phyloP scores from a whole-genome alignment of 1,140 invertebrate species.

The Popillia japonica region DNA sequence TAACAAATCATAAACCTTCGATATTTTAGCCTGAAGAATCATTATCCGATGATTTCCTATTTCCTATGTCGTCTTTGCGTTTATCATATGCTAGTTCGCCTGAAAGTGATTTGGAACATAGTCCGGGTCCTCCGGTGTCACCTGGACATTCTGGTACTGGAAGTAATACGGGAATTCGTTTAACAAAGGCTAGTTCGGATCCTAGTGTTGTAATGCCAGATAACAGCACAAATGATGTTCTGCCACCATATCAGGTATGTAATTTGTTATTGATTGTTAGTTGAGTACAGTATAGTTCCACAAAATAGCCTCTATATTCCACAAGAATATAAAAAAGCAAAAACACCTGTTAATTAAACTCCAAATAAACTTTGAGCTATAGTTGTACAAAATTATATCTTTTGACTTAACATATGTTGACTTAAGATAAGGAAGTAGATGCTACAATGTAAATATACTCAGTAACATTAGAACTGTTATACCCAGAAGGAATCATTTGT shows the following conservation, averaged over 20 bases:
- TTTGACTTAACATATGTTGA: too few species aligned
- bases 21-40: constrained; percentile 78
- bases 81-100: constrained; percentile 95
- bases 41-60: constrained; percentile 94
- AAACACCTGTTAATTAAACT: too few species aligned
- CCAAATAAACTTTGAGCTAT: too few species aligned
- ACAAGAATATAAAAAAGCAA: too few species aligned
- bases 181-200: constrained; percentile 84
- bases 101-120: constrained; percentile 91
- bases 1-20: constrained; percentile 37
- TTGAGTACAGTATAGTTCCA: too few species aligned
- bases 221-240: constrained; percentile 67
- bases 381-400: too few species aligned
- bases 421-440: too few species aligned
- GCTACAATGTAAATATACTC: too few species aligned
- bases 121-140: constrained; percentile 73
- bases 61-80: constrained; percentile 93
- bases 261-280: too few species aligned
- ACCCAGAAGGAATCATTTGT: too few species aligned
- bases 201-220: constrained; percentile 80
- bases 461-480: too few species aligned
- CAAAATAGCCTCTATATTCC: too few species aligned
- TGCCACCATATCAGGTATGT: constrained; percentile 82
- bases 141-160: constrained; percentile 50
- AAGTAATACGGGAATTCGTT: constrained; percentile 69